Base-by-base conservation (phyloP, 2,888 invertebrate genomes). In the Scaptomyza caliginosa region DNA sequence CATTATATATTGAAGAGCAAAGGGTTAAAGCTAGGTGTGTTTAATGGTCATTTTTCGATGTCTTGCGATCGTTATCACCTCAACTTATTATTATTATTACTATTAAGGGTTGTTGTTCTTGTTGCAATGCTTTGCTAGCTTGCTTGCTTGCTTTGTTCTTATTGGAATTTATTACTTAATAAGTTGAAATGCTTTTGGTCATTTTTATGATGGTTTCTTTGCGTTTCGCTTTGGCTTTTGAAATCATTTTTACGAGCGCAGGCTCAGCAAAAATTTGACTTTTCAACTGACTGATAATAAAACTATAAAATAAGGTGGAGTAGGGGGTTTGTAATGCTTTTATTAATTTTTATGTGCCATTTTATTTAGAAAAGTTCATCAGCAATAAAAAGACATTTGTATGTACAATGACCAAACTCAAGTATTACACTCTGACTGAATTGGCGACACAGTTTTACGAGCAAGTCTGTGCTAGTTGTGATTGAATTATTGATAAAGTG, bases 401-500 rank as follows among this genome's bases (percentile, higher is more conserved):
- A 32, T 32, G 7, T 32, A 43, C 26, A 17, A n/a, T 19, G 8
- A 11, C 30, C 30, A 2, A 30, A 5, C 49, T 56, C 74, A 65
- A 67, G 70, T 69, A 45, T 52, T 43, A 28, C 21, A 26, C 10
- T 30, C 49, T 68, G 51, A 54, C 75, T n/a, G 64, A 73, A 73
- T 77, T 77, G 76, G 76, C 74, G 72, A 76, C 76, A 75, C 46
- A 67, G 54, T 83, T 82, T 82, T 82, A 82, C 73, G 81, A 86
- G 74, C 84, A 51, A 45, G 48, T 16, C 34, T 38, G 26, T 19
- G 23, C 40, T 48, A 39, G 58, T 75, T 86, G 59, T 86, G 83
- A 84, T 84, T 87, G 87, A 85, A 84, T 86, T 84, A 84, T 84
- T 80, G 83, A 84, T 84, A 84, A 84, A 84, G 83, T 85, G 83